A percentile compares a stretch with the other conserved stretches of the same genome.
phyloP scores from a whole-genome alignment of 2,113 vertebrate species.

The Xiphorhynchus elegans region DNA sequence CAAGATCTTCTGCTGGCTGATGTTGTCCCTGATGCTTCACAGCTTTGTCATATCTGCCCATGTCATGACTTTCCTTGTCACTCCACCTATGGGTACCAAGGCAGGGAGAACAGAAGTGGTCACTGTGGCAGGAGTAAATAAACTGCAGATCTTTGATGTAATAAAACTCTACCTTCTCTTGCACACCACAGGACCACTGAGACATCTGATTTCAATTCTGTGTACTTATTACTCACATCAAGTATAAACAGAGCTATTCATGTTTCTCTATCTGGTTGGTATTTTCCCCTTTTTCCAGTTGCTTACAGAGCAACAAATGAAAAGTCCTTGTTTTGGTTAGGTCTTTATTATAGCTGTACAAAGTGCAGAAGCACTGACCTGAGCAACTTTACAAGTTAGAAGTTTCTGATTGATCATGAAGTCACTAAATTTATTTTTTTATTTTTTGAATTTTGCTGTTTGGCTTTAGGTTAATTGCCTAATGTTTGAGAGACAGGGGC shows the following conservation, averaged over 20 bases:
- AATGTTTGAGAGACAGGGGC: background rate
- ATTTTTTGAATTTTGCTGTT: background rate
- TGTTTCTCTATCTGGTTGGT: background rate
- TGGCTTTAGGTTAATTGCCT: background rate
- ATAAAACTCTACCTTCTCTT: background rate
- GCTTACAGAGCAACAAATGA: background rate
- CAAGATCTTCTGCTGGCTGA: background rate
- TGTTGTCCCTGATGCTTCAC: background rate
- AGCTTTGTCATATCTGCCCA: background rate
- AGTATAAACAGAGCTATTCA: background rate
- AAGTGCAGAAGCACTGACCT: accelerated
- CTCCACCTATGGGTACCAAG: background rate
- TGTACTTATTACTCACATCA: background rate
- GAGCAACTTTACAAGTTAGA: background rate
- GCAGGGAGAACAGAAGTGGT: background rate
- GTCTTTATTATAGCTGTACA: background rate
- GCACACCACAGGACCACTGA: accelerated
- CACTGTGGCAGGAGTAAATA: background rate
- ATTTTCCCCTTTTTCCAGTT: background rate
- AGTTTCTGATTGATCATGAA: background rate
- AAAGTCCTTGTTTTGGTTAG: background rate
- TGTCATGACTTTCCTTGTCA: background rate
- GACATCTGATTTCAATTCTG: background rate
- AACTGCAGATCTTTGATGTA: background rate
- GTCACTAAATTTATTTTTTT: background rate